phyloP scores from a whole-genome alignment of 2,888 invertebrate genomes.

The Aspidapion aeneum region DNA sequence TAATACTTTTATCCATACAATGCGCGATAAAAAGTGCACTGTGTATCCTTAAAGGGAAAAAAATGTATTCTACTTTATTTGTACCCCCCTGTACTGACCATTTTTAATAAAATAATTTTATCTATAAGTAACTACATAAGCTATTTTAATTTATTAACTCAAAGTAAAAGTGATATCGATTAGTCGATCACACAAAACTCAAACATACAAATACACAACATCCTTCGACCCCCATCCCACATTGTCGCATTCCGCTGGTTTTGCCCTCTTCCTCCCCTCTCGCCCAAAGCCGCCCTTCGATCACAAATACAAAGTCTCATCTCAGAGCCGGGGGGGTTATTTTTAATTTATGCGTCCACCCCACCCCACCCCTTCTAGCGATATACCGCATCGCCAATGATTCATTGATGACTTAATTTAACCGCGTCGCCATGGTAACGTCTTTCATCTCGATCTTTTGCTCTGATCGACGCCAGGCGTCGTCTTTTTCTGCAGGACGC shows the following conservation, averaged over 20 bases:
- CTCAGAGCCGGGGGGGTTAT: conserved; percentile 35
- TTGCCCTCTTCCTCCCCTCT: background rate
- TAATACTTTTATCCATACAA: too few species aligned
- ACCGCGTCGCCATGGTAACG: conserved; percentile 45
- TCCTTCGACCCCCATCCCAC: background rate
- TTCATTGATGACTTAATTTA: conserved; percentile 50
- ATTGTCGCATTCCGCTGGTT: background rate
- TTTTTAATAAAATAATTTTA: too few species aligned
- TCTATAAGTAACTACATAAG: too few species aligned
- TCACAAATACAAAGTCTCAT: conserved; percentile 28
- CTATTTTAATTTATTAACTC: too few species aligned
- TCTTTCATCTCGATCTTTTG: conserved; percentile 39
- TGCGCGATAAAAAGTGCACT: too few species aligned
- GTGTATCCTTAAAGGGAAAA: too few species aligned
- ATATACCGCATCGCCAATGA: conserved; percentile 46
- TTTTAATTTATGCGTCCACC: conserved; percentile 42
- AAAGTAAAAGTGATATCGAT: too few species aligned
- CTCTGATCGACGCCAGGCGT: conserved; percentile 26
- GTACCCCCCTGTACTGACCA: too few species aligned
- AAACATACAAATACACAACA: background rate
- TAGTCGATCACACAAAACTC: background rate
- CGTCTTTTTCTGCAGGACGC: conserved; percentile 36
- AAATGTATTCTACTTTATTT: too few species aligned
- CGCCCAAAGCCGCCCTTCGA: background rate
- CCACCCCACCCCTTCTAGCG: conserved; percentile 30